Percentiles rank a stretch among this genome's conserved stretches.
Evolutionary conservation across 2,888 invertebrate species (phyloP).

Genomic region (Caenorhabditis zanzibari): DNA sequence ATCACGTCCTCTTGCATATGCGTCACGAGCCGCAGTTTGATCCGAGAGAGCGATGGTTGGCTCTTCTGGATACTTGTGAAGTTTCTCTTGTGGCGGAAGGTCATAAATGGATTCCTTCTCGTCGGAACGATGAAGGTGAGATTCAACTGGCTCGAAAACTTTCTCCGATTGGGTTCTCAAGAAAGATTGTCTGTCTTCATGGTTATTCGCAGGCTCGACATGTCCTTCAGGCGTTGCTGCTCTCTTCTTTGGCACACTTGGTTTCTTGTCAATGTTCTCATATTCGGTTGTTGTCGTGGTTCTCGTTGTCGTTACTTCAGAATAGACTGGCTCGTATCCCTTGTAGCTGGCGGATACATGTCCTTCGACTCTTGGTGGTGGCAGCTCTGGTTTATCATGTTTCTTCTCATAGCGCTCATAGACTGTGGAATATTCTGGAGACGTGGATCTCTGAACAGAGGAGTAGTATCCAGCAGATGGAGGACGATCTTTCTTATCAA

Average conservation of each 20-base stretch:
- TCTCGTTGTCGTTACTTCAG: slow-evolving; percentile 67
- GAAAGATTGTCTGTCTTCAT: slow-evolving; percentile 59
- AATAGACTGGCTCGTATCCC: slow-evolving; percentile 66
- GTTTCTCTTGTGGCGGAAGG: slow-evolving; percentile 67
- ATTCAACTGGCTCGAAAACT: slow-evolving; percentile 53
- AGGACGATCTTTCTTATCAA: slow-evolving; percentile 62
- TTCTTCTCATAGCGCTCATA: slow-evolving; percentile 70
- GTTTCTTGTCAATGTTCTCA: slow-evolving; percentile 62
- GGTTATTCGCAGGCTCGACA: slow-evolving; percentile 50
- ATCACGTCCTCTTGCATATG: slow-evolving; percentile 40
- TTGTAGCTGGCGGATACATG: slow-evolving; percentile 61
- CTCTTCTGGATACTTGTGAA: slow-evolving; percentile 48
- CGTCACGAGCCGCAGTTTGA: slow-evolving; percentile 15
- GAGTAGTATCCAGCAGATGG: slow-evolving; percentile 60
- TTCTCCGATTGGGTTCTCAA: slow-evolving; percentile 73
- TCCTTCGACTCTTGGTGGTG: slow-evolving; percentile 61
- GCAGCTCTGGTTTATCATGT: slow-evolving; percentile 57
- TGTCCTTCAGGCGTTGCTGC: slow-evolving; percentile 63
- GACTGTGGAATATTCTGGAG: slow-evolving; percentile 71
- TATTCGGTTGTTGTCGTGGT: slow-evolving; percentile 68
- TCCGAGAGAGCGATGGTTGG: slow-evolving; percentile 41
- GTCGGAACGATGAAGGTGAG: slow-evolving; percentile 66
- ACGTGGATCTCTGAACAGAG: slow-evolving; percentile 52
- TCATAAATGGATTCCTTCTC: slow-evolving; percentile 73
- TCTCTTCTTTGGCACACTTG: slow-evolving; percentile 62